Base-by-base conservation (phyloP, 2,888 invertebrate genomes). In the Metellina segmentata region DNA sequence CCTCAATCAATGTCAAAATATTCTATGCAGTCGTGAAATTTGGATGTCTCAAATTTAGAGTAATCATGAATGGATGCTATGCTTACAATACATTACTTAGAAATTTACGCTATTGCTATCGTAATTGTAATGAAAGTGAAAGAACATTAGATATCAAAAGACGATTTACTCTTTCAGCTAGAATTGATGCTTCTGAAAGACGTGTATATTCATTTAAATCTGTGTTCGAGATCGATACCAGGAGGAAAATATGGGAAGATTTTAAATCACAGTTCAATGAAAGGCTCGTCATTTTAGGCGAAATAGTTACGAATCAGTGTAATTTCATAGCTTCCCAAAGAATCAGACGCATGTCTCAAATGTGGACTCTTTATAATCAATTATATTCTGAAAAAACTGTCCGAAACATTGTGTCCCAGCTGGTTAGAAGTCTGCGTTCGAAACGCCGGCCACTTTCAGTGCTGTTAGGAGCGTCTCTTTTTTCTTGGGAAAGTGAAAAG, bases 401-500 rank as follows among this genome's bases (percentile, higher is more conserved):
- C 9, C 51, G 81, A 70, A 78, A 82, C 69, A 72, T 93, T 9
- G 81, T 93, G 81, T 91, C 91, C 0, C 90, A 91, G 48, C 48
- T 92, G 74, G 75, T 92, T 0, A 89, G 61, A 20, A 89, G 72
- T 48, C 72, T 89, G 52, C 86, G 93, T 16, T 78, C 77, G 1
- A 90, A 91, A 34, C 90, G 88, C 52, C 83, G 91, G 16, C 91
- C 93, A 0, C 83, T 91, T 78, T 81, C 90, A 16, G 83, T 91
- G 9, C 72, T 93, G 11, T 78, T 93, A 16, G 92, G 92, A 11
- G 88, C 92, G 69, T 69, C 93, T 7, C 77, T 93, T 51, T 93
- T 93, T 82, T 88, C 81, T 53, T 94, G 93, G 93, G 93, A 93
- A 7, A 91, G 89, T 49, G 93, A 93, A 52, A 92, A 93, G 19